phyloP scores from a whole-genome alignment of 2,797 vertebrate genomes.

The Huso huso region DNA sequence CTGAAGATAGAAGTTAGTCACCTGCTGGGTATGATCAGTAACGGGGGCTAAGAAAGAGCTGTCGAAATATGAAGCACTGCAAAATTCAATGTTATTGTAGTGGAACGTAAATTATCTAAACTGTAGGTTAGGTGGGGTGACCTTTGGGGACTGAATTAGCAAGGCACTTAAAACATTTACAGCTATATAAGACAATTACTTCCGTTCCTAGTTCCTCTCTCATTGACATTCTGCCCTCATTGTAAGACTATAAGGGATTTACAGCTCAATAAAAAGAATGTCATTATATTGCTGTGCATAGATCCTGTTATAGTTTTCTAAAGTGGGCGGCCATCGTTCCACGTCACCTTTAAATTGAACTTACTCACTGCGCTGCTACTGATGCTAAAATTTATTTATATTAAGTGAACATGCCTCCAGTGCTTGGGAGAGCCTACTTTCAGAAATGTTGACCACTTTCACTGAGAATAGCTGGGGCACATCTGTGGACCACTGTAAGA shows the following conservation, averaged over 20 bases:
- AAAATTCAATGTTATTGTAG: conserved; percentile 54
- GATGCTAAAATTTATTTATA: conserved; percentile 3
- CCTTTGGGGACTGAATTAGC: conserved; percentile 3
- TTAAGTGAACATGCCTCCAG: neutral
- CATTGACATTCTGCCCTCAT: conserved; percentile 1
- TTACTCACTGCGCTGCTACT: neutral
- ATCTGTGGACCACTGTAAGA: too few relatives aligned
- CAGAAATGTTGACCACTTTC: too few relatives aligned
- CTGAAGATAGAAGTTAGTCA: conserved; percentile 48
- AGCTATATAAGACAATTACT: neutral
- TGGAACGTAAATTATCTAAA: conserved; percentile 40
- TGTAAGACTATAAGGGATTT: too few relatives aligned
- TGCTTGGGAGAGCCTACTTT: too few relatives aligned
- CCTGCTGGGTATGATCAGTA: conserved; percentile 55
- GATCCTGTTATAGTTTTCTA: neutral
- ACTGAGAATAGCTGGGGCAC: too few relatives aligned
- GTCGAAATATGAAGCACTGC: conserved; percentile 34
- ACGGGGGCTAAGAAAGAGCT: conserved; percentile 54
- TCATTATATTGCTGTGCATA: neutral
- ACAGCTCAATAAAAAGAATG: too few relatives aligned
- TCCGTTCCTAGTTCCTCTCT: conserved; percentile 4
- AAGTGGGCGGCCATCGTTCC: neutral
- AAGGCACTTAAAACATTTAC: conserved; percentile 1
- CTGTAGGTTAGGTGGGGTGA: conserved; percentile 11
- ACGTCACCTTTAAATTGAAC: neutral